These are phyloP conservation scores for Heliconius eleuchia DNA, from an alignment of 1,140 invertebrate genomes.

Conservation along the genomic window DNA sequence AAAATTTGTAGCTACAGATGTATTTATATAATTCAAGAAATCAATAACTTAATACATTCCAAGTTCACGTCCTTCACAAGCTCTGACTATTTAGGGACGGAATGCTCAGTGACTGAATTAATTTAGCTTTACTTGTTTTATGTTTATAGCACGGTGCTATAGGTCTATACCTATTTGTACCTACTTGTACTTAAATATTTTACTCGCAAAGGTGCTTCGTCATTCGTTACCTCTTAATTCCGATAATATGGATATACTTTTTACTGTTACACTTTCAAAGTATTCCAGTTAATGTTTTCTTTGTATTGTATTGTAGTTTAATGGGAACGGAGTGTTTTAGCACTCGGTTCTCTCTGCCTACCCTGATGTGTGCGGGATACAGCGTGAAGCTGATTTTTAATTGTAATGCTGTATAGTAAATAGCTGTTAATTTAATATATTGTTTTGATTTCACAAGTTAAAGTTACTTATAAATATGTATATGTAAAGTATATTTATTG, in stretches of 20 bases:
- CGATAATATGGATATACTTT: neutral
- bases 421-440: no score
- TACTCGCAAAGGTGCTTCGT: neutral
- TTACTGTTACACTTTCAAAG: neutral
- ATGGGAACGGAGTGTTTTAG: no score
- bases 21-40: neutral
- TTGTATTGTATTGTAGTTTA: neutral
- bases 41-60: slow-evolving; percentile 7
- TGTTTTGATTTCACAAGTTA: no score
- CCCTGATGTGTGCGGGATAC: no score
- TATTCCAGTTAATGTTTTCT: no score
- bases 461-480: no score
- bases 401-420: no score
- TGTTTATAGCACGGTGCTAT: neutral
- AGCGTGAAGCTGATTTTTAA: no score
- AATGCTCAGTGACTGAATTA: neutral
- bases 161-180: neutral
- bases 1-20: no score
- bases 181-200: neutral
- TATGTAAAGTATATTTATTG: no score
- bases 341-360: no score
- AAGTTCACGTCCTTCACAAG: slow-evolving; percentile 7
- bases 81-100: neutral
- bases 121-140: neutral
- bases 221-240: neutral